Evolutionary conservation across 2,113 vertebrate genomes (phyloP).

Genomic region (Ophthalmotilapia sp.): DNA sequence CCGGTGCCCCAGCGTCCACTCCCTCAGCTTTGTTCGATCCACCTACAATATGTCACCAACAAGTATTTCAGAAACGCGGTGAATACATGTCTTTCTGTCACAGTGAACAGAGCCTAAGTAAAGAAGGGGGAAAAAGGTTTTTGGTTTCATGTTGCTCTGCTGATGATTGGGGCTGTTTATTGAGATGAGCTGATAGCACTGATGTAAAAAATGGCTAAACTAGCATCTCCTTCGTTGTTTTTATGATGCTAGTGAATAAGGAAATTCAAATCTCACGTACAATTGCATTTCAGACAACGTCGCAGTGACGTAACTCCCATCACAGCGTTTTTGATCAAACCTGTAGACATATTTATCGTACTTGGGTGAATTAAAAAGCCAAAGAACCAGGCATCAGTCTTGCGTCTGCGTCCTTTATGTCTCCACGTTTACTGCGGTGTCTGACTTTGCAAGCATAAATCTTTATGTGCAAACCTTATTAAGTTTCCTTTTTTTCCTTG

Average conservation of each 20-base stretch:
- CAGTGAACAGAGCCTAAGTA: slow-evolving; percentile 40
- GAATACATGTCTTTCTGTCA: slow-evolving; percentile 48
- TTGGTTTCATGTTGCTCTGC: slow-evolving; percentile 7
- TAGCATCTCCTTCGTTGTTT: not conserved
- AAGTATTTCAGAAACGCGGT: slow-evolving; percentile 62
- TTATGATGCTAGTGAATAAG: not conserved
- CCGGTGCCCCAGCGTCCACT: slow-evolving; percentile 29
- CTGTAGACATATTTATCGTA: slow-evolving; percentile 31
- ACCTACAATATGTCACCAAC: slow-evolving; percentile 62
- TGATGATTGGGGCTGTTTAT: slow-evolving; percentile 10
- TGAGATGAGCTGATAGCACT: not conserved
- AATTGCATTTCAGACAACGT: not conserved
- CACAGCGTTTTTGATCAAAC: not conserved
- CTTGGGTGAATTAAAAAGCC: slow-evolving; percentile 1
- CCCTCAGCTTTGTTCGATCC: slow-evolving; percentile 56
- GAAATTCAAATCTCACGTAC: not conserved
- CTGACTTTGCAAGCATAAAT: slow-evolving; percentile 46
- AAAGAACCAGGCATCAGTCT: not conserved
- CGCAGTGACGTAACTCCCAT: not conserved
- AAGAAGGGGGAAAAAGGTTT: slow-evolving; percentile 16
- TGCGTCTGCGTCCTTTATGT: not conserved
- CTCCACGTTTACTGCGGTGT: not conserved
- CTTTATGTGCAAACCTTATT: slow-evolving; percentile 40
- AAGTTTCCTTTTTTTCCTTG: slow-evolving; percentile 13
- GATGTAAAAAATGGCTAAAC: not conserved